These are phyloP conservation scores for Tolypeutes matacus DNA, from an alignment of 2,797 vertebrate genomes.

Conservation along the genomic window DNA sequence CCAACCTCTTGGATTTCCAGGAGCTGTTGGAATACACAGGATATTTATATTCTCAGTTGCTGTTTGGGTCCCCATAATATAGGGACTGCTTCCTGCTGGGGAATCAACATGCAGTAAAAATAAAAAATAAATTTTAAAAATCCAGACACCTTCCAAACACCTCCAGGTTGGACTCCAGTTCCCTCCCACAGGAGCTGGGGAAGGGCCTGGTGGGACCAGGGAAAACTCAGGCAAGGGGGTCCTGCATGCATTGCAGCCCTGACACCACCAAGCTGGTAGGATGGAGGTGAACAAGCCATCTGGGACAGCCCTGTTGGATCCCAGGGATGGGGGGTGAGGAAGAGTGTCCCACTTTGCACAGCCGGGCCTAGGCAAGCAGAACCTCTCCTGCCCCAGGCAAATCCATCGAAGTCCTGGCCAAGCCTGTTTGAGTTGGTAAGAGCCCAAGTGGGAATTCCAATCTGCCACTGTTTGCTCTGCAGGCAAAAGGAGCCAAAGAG, in stretches of 20 bases:
- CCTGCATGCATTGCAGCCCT: background rate
- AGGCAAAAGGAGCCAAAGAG: conserved; percentile 68
- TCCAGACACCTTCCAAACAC: conserved; percentile 9
- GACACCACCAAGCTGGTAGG: background rate
- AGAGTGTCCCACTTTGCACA: conserved; percentile 4
- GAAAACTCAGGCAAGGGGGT: background rate
- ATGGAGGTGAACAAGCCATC: background rate
- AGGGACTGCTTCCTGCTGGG: conserved; percentile 8
- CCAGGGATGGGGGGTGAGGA: background rate
- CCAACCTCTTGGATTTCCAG: fast-evolving
- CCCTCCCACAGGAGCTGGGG: conserved; percentile 37
- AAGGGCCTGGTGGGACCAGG: background rate
- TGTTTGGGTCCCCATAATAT: background rate
- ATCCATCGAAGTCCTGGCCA: conserved; percentile 70
- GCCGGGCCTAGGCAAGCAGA: conserved; percentile 62
- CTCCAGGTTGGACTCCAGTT: background rate
- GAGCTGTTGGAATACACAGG: fast-evolving
- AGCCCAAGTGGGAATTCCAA: conserved; percentile 80
- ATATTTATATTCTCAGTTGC: background rate
- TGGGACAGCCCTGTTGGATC: background rate
- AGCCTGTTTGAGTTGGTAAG: conserved; percentile 81
- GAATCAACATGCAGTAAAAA: background rate
- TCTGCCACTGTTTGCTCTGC: conserved; percentile 77
- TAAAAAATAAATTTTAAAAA: too few species aligned
- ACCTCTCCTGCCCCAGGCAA: conserved; percentile 66